Evolutionary conservation across 92 coral and sea anemone genomes (phyloP).

Genomic region (Phenganax subtilis): DNA sequence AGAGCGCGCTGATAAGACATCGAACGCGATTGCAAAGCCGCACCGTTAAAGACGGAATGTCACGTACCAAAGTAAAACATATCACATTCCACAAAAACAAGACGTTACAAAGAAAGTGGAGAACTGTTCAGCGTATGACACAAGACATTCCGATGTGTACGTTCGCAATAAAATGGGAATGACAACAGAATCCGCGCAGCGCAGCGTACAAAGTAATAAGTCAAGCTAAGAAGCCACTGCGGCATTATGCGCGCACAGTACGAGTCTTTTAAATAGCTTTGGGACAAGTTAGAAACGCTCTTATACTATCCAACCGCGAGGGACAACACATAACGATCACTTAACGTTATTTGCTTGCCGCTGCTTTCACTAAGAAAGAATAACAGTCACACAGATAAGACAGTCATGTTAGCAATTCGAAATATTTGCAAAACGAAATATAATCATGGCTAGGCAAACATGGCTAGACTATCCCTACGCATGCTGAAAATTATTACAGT

Average conservation of each 20-base stretch:
- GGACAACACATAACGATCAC: not conserved
- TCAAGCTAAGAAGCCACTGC: not conserved
- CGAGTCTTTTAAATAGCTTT: slow-evolving; percentile 20
- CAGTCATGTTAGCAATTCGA: slow-evolving; percentile 8
- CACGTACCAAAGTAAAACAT: too few species aligned
- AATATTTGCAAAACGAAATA: slow-evolving; percentile 16
- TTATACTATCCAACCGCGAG: slow-evolving; percentile 4
- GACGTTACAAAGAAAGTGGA: too few species aligned
- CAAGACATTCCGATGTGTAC: too few species aligned
- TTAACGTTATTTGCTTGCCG: not conserved
- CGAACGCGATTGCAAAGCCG: not conserved
- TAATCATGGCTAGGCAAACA: not conserved
- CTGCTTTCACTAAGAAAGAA: not conserved
- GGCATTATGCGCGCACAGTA: slow-evolving; percentile 30
- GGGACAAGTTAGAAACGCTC: slow-evolving; percentile 18
- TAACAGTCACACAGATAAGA: not conserved
- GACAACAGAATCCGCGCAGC: too few species aligned
- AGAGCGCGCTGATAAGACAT: too few species aligned
- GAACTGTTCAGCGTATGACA: too few species aligned
- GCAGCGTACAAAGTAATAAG: too few species aligned
- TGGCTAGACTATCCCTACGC: not conserved
- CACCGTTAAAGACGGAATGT: not conserved
- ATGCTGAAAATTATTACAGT: not conserved
- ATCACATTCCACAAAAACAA: too few species aligned
- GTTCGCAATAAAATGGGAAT: too few species aligned